Percentiles rank a stretch among this genome's conserved stretches.
Evolutionary conservation across 2,797 vertebrate species (phyloP).

Genomic region (Amblyraja radiata): DNA sequence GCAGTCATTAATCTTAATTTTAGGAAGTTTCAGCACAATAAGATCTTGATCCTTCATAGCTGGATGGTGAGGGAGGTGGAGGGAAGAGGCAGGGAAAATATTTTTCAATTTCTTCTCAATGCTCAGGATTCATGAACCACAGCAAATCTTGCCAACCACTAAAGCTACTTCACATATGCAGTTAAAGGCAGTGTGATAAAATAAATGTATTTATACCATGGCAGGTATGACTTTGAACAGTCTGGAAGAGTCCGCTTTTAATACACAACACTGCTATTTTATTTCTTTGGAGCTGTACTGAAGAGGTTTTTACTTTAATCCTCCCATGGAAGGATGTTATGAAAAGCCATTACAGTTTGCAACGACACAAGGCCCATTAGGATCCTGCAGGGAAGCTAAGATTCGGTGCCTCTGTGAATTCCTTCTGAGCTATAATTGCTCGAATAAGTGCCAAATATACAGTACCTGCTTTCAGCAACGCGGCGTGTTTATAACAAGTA

Average conservation of each 20-base stretch:
- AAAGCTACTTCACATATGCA: not conserved
- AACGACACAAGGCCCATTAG: not conserved
- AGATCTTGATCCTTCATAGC: not conserved
- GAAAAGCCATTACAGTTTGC: conserved; percentile 21
- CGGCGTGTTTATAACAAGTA: not conserved
- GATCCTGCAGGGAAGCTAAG: not conserved
- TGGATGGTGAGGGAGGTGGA: no score
- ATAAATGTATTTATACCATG: not conserved
- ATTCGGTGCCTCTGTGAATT: conserved; percentile 1
- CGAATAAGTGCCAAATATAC: not conserved
- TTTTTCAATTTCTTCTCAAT: not conserved
- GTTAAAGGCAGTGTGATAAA: not conserved
- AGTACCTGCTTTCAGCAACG: not conserved
- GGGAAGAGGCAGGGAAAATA: not conserved
- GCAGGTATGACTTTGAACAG: not conserved
- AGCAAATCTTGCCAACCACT: not conserved
- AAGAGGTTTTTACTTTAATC: not conserved
- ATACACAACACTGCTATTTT: conserved; percentile 9
- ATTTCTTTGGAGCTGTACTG: not conserved
- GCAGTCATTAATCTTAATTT: not conserved
- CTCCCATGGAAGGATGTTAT: not conserved
- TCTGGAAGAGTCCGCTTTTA: not conserved
- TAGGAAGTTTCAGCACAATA: not conserved
- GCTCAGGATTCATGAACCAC: not conserved
- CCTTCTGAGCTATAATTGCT: not conserved